Evolutionary conservation across 2,797 vertebrate genomes (phyloP).

Genomic region (Poeciliopsis infans): DNA sequence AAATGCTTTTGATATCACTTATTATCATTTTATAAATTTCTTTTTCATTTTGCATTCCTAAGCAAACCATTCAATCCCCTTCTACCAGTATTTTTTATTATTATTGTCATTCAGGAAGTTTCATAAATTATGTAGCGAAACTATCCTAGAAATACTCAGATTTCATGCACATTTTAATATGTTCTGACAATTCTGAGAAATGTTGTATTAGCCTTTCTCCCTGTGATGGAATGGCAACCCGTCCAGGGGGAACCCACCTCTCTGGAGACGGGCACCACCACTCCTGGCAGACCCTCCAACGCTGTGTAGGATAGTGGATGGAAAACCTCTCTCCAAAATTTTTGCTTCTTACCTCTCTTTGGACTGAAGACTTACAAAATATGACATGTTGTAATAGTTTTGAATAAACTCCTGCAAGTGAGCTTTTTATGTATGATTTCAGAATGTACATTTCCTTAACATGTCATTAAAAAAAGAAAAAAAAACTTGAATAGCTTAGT

Average conservation of each 20-base stretch:
- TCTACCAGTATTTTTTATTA: background rate
- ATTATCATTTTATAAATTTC: background rate
- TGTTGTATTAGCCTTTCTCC: no score
- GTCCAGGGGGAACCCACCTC: no score
- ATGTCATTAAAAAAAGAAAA: background rate
- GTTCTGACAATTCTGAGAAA: no score
- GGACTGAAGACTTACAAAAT: background rate
- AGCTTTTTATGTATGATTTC: background rate
- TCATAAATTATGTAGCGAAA: no score
- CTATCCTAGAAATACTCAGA: no score
- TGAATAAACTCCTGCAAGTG: background rate
- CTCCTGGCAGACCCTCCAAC: no score
- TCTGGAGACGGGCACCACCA: no score
- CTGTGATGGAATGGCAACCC: no score
- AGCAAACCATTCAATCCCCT: background rate
- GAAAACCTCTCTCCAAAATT: background rate
- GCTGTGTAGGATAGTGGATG: no score
- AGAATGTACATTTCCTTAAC: background rate
- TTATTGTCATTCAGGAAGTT: background rate
- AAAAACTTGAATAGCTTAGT: background rate
- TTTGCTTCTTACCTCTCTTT: background rate
- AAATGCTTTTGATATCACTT: background rate
- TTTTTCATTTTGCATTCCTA: background rate
- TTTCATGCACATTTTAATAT: no score
- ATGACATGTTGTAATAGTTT: background rate